Evolutionary conservation across 1,140 invertebrate species (phyloP), one percentile per base, ranked within the genome.

Genomic region (Lysiphlebus fabarum): DNA sequence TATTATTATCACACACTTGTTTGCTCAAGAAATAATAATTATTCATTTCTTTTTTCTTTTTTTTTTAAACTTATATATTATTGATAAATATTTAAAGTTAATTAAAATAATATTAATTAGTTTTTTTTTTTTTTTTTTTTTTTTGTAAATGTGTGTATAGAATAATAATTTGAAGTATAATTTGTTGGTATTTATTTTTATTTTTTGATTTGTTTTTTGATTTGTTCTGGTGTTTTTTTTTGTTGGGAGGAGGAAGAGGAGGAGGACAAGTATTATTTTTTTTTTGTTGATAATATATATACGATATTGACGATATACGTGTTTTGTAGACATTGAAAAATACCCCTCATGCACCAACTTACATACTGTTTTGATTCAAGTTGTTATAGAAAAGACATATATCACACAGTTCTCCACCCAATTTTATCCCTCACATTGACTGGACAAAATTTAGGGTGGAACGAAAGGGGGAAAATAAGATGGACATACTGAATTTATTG

Each of bases 321-420:
- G 17, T 26, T 26, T 26, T 1, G 17, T 26, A 26, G 17, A 26
- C 17, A 26, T 26, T 26, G 17, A 4, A 45, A 12, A 45, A 33
- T 53, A 26, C 45, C 50, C 56, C 50, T 42, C 41, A n/a, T 40
- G 12, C n/a, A 10, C 47, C 33, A 45, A 55, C 58, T 60, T 60
- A 60, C 53, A 60, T 64, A 62, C 58, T 73, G 70, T 73, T 73
- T 73, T 73, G 72, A 72, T 72, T 73, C 72, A 68, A 65, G 67
- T 59, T 72, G 69, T 70, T 73, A 73, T 72, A 70, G 72, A 63
- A 66, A 72, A 72, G 67, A 68, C 70, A 70, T 73, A 72, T 71
- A 72, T 73, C 72, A 73, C 70, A 41, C 62, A 62, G 49, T 2
- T 26, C 17, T 70, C 65, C 64, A 69, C 65, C 68, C 70, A 58